These are phyloP conservation scores for Epicampocera succincta DNA, from an alignment of 2,888 invertebrate species.

Conservation along the genomic window DNA sequence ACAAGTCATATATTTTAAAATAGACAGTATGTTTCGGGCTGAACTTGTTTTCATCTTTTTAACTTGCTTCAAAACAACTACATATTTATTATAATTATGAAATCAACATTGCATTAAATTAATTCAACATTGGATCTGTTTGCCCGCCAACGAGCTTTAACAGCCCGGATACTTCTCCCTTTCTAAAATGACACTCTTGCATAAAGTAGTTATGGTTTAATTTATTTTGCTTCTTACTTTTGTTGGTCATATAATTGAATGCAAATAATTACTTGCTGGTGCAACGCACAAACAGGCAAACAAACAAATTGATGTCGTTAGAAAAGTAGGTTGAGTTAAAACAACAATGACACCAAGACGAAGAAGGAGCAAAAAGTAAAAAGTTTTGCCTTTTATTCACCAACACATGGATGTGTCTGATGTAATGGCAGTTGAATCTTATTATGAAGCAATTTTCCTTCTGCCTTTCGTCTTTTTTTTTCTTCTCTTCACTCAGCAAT, in stretches of 20 bases:
- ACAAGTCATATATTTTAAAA: too few relatives aligned
- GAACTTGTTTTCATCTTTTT: too few relatives aligned
- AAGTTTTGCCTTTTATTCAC: conserved; percentile 17
- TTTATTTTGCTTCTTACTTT: conserved; percentile 6
- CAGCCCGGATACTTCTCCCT: background rate
- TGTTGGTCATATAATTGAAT: conserved; percentile 59
- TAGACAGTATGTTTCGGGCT: too few relatives aligned
- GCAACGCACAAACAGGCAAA: conserved; percentile 8
- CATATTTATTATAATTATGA: too few relatives aligned
- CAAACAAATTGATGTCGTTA: background rate
- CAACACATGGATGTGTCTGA: conserved; percentile 14
- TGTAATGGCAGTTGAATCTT: conserved; percentile 22
- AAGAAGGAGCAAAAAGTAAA: conserved; percentile 21
- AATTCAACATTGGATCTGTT: too few relatives aligned
- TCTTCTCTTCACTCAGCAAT: background rate
- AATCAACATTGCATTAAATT: too few relatives aligned
- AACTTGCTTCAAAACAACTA: too few relatives aligned
- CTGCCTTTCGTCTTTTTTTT: background rate
- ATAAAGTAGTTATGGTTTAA: conserved; percentile 31
- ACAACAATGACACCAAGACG: conserved; percentile 28
- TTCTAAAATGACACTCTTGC: conserved; percentile 11
- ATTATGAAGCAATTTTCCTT: conserved; percentile 26
- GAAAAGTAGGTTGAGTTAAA: conserved; percentile 46
- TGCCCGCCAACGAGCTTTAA: too few relatives aligned
- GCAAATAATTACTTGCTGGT: conserved; percentile 57